These are phyloP conservation scores for Probosciger aterrimus DNA, from an alignment of 2,113 vertebrate genomes.

Conservation along the genomic window DNA sequence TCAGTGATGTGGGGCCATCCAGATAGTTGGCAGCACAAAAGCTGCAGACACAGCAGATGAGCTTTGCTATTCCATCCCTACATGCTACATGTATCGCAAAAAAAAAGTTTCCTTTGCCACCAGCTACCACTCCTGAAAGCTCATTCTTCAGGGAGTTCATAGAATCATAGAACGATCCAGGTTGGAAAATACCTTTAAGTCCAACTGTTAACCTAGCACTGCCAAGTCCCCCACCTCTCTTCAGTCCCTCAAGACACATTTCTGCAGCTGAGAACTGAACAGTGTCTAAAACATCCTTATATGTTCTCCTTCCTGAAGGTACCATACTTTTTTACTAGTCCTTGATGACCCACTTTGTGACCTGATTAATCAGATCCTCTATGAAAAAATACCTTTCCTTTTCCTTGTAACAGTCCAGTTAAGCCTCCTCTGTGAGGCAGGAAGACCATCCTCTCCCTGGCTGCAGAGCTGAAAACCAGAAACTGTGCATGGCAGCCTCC, in stretches of 20 bases:
- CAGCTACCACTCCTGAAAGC: not conserved
- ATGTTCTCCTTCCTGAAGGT: not conserved
- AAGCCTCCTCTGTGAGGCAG: not conserved
- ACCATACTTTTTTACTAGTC: not conserved
- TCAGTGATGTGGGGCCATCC: too few relatives aligned
- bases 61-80: not conserved
- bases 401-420: not conserved
- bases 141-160: not conserved
- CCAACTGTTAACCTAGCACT: not conserved
- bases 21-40: too few relatives aligned
- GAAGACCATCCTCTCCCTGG: not conserved
- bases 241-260: not conserved
- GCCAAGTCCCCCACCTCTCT: not conserved
- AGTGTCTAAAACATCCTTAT: not conserved
- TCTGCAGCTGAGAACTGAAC: not conserved
- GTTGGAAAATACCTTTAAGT: not conserved
- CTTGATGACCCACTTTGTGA: not conserved
- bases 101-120: not conserved
- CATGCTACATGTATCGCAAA: not conserved
- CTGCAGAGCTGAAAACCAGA: not conserved
- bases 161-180: not conserved
- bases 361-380: not conserved
- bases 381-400: not conserved
- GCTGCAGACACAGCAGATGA: not conserved
- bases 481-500: accelerated